Evolutionary conservation across 2,888 invertebrate genomes (phyloP).

Genomic region (Drosophila pegasa): DNA sequence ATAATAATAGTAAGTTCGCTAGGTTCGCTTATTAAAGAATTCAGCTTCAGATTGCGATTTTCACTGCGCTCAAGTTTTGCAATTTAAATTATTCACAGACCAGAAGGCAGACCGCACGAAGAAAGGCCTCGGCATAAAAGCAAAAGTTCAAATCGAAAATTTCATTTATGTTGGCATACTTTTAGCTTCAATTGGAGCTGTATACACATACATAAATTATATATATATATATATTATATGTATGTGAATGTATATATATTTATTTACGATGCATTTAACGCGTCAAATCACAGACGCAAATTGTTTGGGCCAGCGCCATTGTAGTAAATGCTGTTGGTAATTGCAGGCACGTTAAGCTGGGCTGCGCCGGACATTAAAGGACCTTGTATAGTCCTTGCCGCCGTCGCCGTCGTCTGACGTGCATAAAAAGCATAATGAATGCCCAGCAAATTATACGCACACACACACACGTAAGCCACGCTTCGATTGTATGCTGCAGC

Average conservation of each 20-base stretch:
- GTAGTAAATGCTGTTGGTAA: constrained; percentile 35
- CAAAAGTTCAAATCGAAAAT: constrained; percentile 38
- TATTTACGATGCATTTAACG: constrained; percentile 8
- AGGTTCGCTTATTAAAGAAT: not conserved
- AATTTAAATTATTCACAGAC: constrained; percentile 27
- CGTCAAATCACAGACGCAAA: constrained; percentile 18
- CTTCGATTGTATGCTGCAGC: constrained; percentile 55
- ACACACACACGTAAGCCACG: constrained; percentile 28
- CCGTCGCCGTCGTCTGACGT: constrained; percentile 10
- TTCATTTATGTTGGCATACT: constrained; percentile 21
- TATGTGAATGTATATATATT: not conserved
- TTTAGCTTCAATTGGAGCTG: not conserved
- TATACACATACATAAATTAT: not conserved
- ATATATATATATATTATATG: not conserved
- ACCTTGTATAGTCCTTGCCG: constrained; percentile 19
- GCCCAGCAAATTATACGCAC: constrained; percentile 29
- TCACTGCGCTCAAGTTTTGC: constrained; percentile 4
- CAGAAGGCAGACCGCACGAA: constrained; percentile 11
- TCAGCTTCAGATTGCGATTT: not conserved
- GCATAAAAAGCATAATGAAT: constrained; percentile 59
- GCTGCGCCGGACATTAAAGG: constrained; percentile 30
- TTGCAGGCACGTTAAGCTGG: constrained; percentile 42
- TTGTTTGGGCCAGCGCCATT: constrained; percentile 12
- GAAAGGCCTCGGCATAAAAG: constrained; percentile 10
- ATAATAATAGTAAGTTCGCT: not conserved